Conservation (phyloP, 2,113 vertebrate genomes). For the Trochalopteron elliotii region DNA sequence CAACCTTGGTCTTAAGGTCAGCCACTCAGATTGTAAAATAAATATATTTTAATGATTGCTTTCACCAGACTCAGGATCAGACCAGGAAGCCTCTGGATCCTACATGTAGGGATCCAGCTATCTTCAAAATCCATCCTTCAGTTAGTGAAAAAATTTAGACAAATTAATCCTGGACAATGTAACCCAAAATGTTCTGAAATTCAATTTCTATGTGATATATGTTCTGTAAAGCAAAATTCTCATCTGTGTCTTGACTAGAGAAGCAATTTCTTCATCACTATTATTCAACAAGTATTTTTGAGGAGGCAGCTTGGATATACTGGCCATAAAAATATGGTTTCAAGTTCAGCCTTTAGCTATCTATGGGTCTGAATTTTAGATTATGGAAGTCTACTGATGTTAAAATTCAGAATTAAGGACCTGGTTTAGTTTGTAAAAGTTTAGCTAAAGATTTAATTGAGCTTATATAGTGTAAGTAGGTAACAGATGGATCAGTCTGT, state of each 20-base stretch:
- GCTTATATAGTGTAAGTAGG: background rate
- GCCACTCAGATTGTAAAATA: background rate
- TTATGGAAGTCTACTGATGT: background rate
- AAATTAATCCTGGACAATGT: background rate
- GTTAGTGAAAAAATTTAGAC: background rate
- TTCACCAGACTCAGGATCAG: background rate
- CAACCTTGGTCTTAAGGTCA: background rate
- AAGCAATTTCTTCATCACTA: background rate
- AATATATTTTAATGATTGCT: background rate
- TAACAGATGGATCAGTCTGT: background rate
- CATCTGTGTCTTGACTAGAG: background rate
- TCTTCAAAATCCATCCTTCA: background rate
- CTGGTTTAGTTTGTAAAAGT: background rate
- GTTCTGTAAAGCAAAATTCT: background rate
- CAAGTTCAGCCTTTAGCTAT: background rate
- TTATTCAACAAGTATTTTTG: background rate
- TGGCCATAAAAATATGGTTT: background rate
- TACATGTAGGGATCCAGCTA: background rate
- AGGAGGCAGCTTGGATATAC: background rate
- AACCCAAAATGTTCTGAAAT: background rate
- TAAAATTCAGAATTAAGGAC: background rate
- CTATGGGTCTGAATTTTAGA: background rate
- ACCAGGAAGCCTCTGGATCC: background rate
- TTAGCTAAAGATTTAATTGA: background rate
- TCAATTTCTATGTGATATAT: background rate